Evolutionary conservation across 2,888 invertebrate genomes (phyloP).

Genomic region (Drosophila fungiperda): DNA sequence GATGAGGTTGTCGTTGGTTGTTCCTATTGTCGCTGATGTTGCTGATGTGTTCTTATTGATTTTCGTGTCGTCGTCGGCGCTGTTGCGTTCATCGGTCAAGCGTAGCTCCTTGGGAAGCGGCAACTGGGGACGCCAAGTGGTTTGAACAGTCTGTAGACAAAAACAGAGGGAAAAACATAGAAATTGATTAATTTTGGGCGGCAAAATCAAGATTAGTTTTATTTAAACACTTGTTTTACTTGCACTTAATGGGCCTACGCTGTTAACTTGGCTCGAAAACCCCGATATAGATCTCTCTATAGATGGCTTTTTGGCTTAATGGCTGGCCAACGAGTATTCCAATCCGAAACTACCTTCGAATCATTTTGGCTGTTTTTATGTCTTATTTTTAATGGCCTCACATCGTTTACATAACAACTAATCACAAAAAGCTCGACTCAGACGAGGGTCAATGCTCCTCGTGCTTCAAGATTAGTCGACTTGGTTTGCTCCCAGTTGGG

Average conservation of each 20-base stretch:
- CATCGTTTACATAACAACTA: slow-evolving; percentile 61
- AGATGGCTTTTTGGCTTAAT: slow-evolving; percentile 3
- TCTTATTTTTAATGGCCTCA: slow-evolving; percentile 55
- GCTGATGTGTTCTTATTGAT: slow-evolving; percentile 56
- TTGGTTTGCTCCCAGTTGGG: neutral
- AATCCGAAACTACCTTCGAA: neutral
- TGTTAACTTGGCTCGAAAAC: slow-evolving; percentile 52
- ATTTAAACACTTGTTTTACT: slow-evolving; percentile 64
- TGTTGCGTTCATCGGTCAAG: slow-evolving; percentile 74
- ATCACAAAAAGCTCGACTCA: slow-evolving; percentile 23
- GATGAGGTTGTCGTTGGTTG: slow-evolving; percentile 29
- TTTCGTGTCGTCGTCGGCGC: slow-evolving; percentile 70
- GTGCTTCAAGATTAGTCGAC: slow-evolving; percentile 13
- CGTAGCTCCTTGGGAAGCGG: slow-evolving; percentile 84
- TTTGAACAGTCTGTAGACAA: slow-evolving; percentile 84
- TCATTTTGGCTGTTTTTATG: slow-evolving; percentile 5
- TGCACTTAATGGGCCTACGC: slow-evolving; percentile 47
- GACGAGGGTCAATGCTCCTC: slow-evolving; percentile 59
- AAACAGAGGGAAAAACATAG: slow-evolving; percentile 7
- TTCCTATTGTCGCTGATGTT: slow-evolving; percentile 76
- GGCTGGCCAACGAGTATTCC: slow-evolving; percentile 1
- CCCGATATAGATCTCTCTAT: slow-evolving; percentile 44
- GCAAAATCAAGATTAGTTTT: slow-evolving; percentile 61
- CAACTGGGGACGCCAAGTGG: slow-evolving; percentile 85
- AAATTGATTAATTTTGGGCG: slow-evolving; percentile 42